phyloP scores from a whole-genome alignment of 2,113 vertebrate genomes.

The Malurus cyaneus region DNA sequence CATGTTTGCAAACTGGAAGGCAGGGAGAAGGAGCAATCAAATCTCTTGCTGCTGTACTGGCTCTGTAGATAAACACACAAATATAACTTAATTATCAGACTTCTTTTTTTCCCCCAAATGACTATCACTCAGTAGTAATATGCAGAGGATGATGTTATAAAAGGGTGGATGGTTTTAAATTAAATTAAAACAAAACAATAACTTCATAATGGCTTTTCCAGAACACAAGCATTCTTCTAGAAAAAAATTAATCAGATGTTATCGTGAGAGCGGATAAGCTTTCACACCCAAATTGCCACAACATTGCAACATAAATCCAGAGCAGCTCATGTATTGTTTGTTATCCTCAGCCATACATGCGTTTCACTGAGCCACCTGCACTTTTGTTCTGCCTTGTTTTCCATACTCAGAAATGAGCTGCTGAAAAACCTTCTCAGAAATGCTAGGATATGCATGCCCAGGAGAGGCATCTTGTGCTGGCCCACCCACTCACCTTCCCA shows the following conservation, averaged over 20 bases:
- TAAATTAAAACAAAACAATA: conserved; percentile 7
- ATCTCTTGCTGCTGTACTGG: background rate
- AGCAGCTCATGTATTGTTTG: background rate
- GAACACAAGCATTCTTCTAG: background rate
- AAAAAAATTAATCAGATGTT: background rate
- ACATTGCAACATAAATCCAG: background rate
- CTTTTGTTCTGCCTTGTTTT: background rate
- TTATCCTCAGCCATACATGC: background rate
- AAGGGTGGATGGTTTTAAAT: conserved; percentile 5
- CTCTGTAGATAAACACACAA: background rate
- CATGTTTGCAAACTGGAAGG: background rate
- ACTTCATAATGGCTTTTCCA: conserved; percentile 3
- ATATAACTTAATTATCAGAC: background rate
- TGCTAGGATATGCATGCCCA: background rate
- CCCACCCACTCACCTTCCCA: background rate
- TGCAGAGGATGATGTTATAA: background rate
- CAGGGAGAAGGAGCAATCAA: background rate
- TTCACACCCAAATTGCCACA: background rate
- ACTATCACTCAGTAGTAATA: background rate
- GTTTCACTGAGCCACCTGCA: background rate
- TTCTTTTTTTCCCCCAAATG: background rate
- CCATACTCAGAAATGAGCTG: background rate
- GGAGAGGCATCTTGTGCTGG: background rate
- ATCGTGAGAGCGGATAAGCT: background rate
- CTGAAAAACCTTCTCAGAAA: background rate